Conservation (phyloP, 2,797 vertebrate genomes). For the Enteromius viviparus region DNA sequence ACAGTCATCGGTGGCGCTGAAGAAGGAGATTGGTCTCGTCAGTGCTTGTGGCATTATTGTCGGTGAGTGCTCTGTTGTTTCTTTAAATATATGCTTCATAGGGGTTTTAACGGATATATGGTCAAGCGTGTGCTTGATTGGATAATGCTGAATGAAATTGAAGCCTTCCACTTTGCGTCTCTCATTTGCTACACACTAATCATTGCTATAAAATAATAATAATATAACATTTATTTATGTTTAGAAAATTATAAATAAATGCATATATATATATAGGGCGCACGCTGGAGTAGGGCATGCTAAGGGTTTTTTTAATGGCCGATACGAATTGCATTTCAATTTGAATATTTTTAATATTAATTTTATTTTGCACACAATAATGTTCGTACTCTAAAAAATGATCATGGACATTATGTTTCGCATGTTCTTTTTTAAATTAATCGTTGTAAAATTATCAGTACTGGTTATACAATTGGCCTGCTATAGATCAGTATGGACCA, state of each 20-base stretch:
- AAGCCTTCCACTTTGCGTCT: neutral
- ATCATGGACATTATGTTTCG: neutral
- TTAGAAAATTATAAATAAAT: neutral
- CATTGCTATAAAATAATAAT: neutral
- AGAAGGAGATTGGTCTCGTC: slow-evolving; percentile 92
- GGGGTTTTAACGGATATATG: neutral
- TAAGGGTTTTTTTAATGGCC: neutral
- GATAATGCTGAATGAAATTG: neutral
- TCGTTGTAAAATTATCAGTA: neutral
- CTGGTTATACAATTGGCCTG: neutral
- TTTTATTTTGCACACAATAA: neutral
- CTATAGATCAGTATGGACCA: neutral
- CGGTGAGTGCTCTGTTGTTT: slow-evolving; percentile 77
- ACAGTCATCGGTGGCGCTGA: slow-evolving; percentile 83
- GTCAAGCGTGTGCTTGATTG: neutral
- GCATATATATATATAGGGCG: too few species aligned
- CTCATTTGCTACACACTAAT: neutral
- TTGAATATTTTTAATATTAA: neutral
- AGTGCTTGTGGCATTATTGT: slow-evolving; percentile 93
- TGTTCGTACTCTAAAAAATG: neutral
- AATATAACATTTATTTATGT: too few species aligned
- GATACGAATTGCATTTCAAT: neutral
- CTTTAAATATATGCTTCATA: neutral
- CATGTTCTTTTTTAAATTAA: neutral
- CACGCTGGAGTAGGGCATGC: too few species aligned